Evolutionary conservation across 1,140 invertebrate genomes (phyloP), one percentile per base, ranked within the genome.

Genomic region (Bathynomus jamesi): DNA sequence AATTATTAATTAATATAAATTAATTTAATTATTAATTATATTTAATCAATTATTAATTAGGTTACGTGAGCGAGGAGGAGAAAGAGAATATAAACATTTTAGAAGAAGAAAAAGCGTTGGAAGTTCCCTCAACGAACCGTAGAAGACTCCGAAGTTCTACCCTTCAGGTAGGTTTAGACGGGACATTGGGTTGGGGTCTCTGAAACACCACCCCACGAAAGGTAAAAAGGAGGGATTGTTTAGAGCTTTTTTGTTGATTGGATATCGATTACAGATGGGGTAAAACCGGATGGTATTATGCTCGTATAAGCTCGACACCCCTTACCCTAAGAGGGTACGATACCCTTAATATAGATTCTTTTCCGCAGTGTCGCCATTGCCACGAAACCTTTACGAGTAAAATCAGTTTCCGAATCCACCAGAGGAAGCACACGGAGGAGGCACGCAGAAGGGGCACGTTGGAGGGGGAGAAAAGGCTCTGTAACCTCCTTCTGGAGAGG

Each of bases 381-480:
- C 66, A 79, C 53, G 78, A 81, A 40, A 71, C 78, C 4, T 82
- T 81, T 66, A 81, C 81, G 8, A 81, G 81, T 24, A 81, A 81
- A 69, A 79, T 81, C 60, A 80, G 80, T 17, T 80, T 80, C 67
- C 75, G 79, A 40, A 80, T 81, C 46, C 81, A 82, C 70, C 79
- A 81, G 65, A 75, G 79, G 21, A 79, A 78, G 61, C 81, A 82
- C 67, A 80, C 76, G 3, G 80, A 81, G 40, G 79, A 79, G 65
- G 80, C 79, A 17, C 62, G 74, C n/a, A 70, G 72, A 53, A 32
- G 78, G 63, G 80, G 79, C 11, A 74, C 70, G 11, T 65, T 80
- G 28, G 78, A 80, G 64, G 79, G 80, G 4, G 78, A 80, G 69
- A 75, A 75, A 61, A 74, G 72, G 11, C 67, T 74, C 8, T 61